Conservation (phyloP, 2,888 invertebrate genomes). For the Cephus runcator region DNA sequence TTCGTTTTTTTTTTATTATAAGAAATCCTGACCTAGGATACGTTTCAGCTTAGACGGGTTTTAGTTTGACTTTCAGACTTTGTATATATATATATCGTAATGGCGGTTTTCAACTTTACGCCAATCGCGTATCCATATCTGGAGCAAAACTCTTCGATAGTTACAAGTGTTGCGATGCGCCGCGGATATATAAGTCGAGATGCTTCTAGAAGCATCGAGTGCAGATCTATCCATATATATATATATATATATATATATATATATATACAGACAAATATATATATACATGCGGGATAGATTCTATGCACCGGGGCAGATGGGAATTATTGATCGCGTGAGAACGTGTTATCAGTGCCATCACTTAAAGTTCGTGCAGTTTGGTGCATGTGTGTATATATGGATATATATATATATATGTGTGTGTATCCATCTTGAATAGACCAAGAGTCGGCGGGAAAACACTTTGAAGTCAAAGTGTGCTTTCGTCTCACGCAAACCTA, state of each 20-base stretch:
- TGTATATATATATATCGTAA: background rate
- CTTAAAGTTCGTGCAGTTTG: background rate
- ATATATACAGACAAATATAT: slow-evolving; percentile 5
- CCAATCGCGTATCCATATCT: background rate
- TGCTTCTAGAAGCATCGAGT: background rate
- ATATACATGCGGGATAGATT: background rate
- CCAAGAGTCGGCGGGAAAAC: background rate
- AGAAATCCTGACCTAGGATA: background rate
- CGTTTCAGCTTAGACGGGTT: background rate
- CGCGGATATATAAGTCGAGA: background rate
- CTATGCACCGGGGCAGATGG: background rate
- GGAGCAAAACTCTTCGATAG: background rate
- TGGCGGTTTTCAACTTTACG: background rate
- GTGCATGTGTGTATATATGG: background rate
- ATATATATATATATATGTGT: slow-evolving; percentile 6
- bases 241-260: background rate
- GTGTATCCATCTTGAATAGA: background rate
- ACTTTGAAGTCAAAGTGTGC: background rate
- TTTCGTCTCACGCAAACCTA: background rate
- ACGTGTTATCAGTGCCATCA: background rate
- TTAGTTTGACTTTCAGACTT: background rate
- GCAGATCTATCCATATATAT: background rate
- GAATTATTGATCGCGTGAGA: slow-evolving; percentile 26
- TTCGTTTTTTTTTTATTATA: too few relatives aligned
- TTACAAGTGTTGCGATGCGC: background rate